Conservation (phyloP, 2,797 vertebrate genomes). For the Sylvilagus floridanus region DNA sequence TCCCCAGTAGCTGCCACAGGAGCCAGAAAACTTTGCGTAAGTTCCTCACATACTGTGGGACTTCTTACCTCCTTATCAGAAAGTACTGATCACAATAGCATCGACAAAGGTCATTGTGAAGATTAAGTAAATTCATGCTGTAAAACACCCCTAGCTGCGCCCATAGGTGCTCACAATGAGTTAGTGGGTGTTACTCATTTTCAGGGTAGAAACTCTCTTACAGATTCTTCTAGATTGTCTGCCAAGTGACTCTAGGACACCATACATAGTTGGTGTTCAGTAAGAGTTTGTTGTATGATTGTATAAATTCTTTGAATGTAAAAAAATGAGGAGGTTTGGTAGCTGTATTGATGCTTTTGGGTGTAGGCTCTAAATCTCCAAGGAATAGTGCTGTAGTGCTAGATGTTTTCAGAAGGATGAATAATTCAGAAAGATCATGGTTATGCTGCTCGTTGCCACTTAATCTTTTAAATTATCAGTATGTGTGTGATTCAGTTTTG, state of each 20-base stretch:
- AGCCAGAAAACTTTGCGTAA: neutral
- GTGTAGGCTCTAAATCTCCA: neutral
- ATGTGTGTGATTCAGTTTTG: constrained; percentile 38
- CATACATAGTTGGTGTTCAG: neutral
- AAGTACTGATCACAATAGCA: neutral
- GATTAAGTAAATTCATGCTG: too few species aligned
- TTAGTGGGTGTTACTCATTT: neutral
- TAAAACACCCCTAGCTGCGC: neutral
- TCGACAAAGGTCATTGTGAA: too few species aligned
- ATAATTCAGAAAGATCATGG: neutral
- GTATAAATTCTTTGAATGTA: constrained; percentile 1
- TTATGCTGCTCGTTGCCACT: neutral
- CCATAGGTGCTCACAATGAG: neutral
- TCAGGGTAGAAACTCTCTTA: neutral
- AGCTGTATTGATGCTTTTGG: neutral
- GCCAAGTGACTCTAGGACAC: fast-evolving
- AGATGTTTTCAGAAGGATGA: neutral
- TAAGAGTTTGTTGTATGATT: neutral
- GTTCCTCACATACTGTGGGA: neutral
- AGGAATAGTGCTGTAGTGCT: neutral
- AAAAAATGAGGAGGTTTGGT: constrained; percentile 18
- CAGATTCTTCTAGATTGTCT: neutral
- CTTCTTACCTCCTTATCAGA: neutral
- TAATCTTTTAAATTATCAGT: constrained; percentile 35
- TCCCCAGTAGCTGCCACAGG: neutral